Evolutionary conservation across 2,888 invertebrate species (phyloP), one percentile per base, ranked within the genome.

Genomic region (Neoscelio sp.): DNA sequence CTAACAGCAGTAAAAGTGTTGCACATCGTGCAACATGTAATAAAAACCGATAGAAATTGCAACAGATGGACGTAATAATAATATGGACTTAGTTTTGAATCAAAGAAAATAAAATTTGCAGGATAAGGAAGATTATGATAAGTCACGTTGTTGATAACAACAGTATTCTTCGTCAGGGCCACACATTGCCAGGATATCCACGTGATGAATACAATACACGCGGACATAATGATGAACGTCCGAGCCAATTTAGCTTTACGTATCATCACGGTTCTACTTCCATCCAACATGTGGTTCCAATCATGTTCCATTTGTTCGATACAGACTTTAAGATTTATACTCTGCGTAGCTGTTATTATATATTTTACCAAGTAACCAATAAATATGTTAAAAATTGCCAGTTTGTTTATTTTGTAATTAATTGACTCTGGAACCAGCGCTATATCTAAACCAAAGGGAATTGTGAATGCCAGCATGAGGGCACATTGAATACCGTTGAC

Each of bases 191-290:
- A 65, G 2, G 50, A 13, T 0, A 50, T 17, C 0, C 2, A 23
- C 0, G 64, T 26, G 2, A 35, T 5, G 5, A 35, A 10, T 12
- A 12, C 12, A 13, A 35, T 2, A 1, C 1, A 6, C n/a, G 5
- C 12, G 2, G 54, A 18, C 2, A 23, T 3, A 4, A 6, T 33
- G 5, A 50, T 50, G 23, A 12, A 40, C 0, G 28, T 1, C 2
- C 40, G 33, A 3, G 15, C 38, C 6, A 20, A 2, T 15, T 20
- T 35, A 1, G 42, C 52, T 13, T 2, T 30, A 7, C 15, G 17
- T 5, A 65, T n/a, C 65, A 65, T 65, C 3, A 65, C 6, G n/a
- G 40, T 3, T 7, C 52, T 52, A 7, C 52, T 52, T 2, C 35
- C 52, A 0, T 1, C 6, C 2, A 40, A 10, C 40, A 65, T 52